Conservation (phyloP, 1,140 invertebrate species). For the Aphis gossypii region DNA sequence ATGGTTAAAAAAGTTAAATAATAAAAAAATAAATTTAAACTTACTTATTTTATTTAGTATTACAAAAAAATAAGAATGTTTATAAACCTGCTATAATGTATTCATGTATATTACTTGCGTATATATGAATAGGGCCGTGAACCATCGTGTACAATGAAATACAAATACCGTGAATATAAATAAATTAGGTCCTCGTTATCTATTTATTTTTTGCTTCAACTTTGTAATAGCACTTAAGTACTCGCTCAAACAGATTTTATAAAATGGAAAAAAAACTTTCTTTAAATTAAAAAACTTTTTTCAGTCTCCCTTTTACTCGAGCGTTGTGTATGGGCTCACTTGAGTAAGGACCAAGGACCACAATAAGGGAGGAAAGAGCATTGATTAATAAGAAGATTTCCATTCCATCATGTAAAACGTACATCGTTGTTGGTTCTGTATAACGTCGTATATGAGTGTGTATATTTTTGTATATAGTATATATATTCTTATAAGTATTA, state of each 20-base stretch:
- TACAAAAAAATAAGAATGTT: not conserved
- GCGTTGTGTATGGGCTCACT: not conserved
- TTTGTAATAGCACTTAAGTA: slow-evolving; percentile 49
- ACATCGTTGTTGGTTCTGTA: not conserved
- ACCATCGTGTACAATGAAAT: slow-evolving; percentile 12
- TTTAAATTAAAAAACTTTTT: slow-evolving; percentile 57
- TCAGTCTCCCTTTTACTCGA: slow-evolving; percentile 14
- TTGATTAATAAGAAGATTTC: slow-evolving; percentile 48
- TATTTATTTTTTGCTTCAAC: slow-evolving; percentile 35
- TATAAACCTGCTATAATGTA: not conserved
- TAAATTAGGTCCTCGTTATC: slow-evolving; percentile 53
- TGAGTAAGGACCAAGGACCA: not conserved
- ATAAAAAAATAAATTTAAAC: not conserved
- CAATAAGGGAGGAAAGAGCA: not conserved
- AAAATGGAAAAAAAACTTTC: slow-evolving; percentile 46
- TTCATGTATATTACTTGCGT: not conserved
- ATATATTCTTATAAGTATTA: slow-evolving; percentile 17
- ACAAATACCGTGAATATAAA: slow-evolving; percentile 38
- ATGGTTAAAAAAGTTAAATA: not conserved
- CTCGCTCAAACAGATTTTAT: slow-evolving; percentile 50
- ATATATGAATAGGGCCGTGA: not conserved
- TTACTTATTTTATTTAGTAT: not conserved
- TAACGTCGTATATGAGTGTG: slow-evolving; percentile 28
- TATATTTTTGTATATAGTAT: not conserved
- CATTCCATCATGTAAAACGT: slow-evolving; percentile 25